Evolutionary conservation across 2,113 vertebrate species (phyloP), one percentile per base, ranked within the genome.

Genomic region (Microcebus ravelobensis): DNA sequence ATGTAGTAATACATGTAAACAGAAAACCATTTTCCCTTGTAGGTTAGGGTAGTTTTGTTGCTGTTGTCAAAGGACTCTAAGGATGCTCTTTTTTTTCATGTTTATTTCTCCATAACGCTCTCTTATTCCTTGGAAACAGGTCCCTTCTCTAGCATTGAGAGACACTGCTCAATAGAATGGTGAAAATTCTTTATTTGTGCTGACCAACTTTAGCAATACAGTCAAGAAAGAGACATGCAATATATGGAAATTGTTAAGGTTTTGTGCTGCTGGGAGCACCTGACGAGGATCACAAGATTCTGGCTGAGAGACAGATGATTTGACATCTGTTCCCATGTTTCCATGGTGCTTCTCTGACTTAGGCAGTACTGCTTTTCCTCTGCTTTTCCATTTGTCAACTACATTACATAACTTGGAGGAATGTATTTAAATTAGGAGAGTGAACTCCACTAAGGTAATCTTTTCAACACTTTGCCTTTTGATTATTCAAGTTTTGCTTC

Each of bases 71-170:
- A 52, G 7, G 2, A 68, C 18, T 42, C 14, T 45, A 57, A 20
- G 20, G 12, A 70, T 83, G 70, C 8, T 50, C 1, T 80, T 76
- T 57, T 39, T 39, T 83, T 52, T 5, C 15, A 45, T 45, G 71
- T 76, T 59, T 71, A 11, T 82, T 97, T 94, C 63, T 84, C 83
- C 52, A n/a, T 45, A 74, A 59, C 42, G 8, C 31, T 57, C 9
- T 90, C 42, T 76, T 57, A 65, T 84, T 95, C 39, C 18, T 92
- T 92, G 67, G 42, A 87, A 95, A 68, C 14, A 87, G 92, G 12
- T 80, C 18, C 31, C 39, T 81, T 82, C 15, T 90, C 25, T 80
- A 70, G 36, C 39, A 61, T 15, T 73, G 48, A 92, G 25, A 77
- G 4, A n/a, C 13, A 65, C 0, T 71, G 21, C 39, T 92, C 8